Evolutionary conservation across 2,888 invertebrate genomes (phyloP).

Genomic region (Drosophila nr. medialis): DNA sequence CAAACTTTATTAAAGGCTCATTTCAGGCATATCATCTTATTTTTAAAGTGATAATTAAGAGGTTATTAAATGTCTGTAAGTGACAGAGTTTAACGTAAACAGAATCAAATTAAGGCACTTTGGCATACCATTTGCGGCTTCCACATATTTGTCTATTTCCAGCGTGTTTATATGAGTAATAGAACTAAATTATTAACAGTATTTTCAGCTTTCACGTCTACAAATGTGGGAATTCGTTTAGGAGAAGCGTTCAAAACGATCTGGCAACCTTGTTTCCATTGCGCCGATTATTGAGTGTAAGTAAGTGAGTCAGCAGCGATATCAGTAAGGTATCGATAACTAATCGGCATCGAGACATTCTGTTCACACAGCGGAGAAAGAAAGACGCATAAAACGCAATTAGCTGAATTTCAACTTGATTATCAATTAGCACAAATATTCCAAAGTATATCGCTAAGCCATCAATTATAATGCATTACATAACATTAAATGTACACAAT

Average conservation of each 20-base stretch:
- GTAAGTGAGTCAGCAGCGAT: neutral
- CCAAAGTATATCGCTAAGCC: neutral
- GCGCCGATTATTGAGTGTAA: neutral
- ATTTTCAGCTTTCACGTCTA: neutral
- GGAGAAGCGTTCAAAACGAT: neutral
- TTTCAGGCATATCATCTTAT: neutral
- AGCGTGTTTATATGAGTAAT: neutral
- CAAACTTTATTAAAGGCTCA: neutral
- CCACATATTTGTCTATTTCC: neutral
- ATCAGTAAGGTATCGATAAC: neutral
- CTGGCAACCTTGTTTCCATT: neutral
- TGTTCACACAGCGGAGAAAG: neutral
- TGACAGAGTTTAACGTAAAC: neutral
- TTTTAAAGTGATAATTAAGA: neutral
- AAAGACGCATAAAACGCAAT: fast-evolving
- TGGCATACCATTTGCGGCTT: neutral
- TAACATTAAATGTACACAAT: neutral
- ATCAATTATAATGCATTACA: neutral
- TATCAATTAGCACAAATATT: neutral
- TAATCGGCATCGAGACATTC: neutral
- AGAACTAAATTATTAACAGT: neutral
- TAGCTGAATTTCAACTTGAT: neutral
- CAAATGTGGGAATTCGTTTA: neutral
- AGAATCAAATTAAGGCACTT: neutral
- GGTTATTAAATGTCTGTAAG: neutral